Conservation (phyloP, 2,797 vertebrate species). For the Aeoliscus strigatus region DNA sequence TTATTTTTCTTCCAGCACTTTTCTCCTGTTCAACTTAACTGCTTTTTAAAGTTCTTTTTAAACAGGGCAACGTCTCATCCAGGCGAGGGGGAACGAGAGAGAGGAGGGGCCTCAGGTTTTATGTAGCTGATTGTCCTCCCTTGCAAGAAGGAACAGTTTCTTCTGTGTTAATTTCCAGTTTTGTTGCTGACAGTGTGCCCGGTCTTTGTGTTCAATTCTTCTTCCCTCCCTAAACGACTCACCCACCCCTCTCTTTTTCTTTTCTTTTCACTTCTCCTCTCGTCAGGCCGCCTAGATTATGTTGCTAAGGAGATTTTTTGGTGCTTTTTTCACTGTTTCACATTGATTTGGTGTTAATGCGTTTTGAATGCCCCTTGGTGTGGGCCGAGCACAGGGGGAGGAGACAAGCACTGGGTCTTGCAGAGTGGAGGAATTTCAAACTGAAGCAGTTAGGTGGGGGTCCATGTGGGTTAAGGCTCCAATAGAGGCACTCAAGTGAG, state of each 20-base stretch:
- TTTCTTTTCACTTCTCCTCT: conserved; percentile 66
- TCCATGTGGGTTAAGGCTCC: conserved; percentile 83
- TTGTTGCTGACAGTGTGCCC: conserved; percentile 87
- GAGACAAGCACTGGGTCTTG: conserved; percentile 81
- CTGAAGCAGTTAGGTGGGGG: conserved; percentile 90
- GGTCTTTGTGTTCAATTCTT: conserved; percentile 87
- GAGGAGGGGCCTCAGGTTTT: conserved; percentile 75
- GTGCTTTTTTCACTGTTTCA: conserved; percentile 88
- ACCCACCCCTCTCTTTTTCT: conserved; percentile 84
- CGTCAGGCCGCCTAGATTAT: conserved; percentile 93
- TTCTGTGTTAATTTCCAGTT: conserved; percentile 98
- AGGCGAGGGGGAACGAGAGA: conserved; percentile 12
- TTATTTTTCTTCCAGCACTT: too few relatives aligned
- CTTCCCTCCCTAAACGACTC: conserved; percentile 83
- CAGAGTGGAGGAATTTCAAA: conserved; percentile 96
- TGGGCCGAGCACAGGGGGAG: conserved; percentile 85
- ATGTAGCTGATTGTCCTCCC: conserved; percentile 90
- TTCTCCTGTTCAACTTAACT: too few relatives aligned
- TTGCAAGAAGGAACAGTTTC: conserved; percentile 98
- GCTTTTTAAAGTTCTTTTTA: conserved; percentile 4
- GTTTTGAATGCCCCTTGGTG: conserved; percentile 99
- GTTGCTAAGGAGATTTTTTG: conserved; percentile 98
- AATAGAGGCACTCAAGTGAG: conserved; percentile 99
- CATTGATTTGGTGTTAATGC: conserved; percentile 99
- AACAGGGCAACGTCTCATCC: conserved; percentile 12